Evolutionary conservation across 1,140 invertebrate genomes (phyloP).

Genomic region (Drosophila obscura): DNA sequence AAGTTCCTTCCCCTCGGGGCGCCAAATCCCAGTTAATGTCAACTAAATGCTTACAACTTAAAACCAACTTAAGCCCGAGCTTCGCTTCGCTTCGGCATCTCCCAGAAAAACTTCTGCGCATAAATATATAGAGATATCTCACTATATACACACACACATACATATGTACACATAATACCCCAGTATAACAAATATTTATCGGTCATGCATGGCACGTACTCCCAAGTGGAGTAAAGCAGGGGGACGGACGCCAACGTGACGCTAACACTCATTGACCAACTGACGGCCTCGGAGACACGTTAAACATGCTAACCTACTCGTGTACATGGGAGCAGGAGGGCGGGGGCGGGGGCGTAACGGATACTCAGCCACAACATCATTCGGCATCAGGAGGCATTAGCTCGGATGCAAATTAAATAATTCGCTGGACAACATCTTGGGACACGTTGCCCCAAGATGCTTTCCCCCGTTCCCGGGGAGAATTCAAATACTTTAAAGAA

Average conservation of each 20-base stretch:
- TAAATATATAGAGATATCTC: constrained; percentile 19
- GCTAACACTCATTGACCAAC: constrained; percentile 72
- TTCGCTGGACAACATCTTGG: constrained; percentile 43
- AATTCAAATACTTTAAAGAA: too few species aligned
- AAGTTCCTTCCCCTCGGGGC: constrained; percentile 15
- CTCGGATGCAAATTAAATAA: constrained; percentile 71
- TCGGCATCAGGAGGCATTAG: constrained; percentile 65
- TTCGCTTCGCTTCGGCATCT: constrained; percentile 40
- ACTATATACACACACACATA: constrained; percentile 2
- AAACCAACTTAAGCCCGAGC: constrained; percentile 75
- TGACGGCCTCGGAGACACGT: constrained; percentile 59
- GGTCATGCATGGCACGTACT: constrained; percentile 65
- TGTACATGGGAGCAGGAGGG: constrained; percentile 25
- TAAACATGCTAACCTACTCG: constrained; percentile 53
- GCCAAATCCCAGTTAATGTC: constrained; percentile 76
- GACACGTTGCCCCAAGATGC: constrained; percentile 13
- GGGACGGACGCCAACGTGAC: constrained; percentile 59
- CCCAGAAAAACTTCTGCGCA: constrained; percentile 39
- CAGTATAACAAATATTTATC: constrained; percentile 68
- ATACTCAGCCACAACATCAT: constrained; percentile 60
- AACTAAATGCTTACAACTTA: constrained; percentile 79
- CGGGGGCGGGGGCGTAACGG: constrained; percentile 5
- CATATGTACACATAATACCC: not conserved
- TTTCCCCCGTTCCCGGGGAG: too few species aligned
- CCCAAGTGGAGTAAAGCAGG: constrained; percentile 17